Evolutionary conservation across 2,113 vertebrate genomes (phyloP).

Genomic region (Melanerpes formicivorus): DNA sequence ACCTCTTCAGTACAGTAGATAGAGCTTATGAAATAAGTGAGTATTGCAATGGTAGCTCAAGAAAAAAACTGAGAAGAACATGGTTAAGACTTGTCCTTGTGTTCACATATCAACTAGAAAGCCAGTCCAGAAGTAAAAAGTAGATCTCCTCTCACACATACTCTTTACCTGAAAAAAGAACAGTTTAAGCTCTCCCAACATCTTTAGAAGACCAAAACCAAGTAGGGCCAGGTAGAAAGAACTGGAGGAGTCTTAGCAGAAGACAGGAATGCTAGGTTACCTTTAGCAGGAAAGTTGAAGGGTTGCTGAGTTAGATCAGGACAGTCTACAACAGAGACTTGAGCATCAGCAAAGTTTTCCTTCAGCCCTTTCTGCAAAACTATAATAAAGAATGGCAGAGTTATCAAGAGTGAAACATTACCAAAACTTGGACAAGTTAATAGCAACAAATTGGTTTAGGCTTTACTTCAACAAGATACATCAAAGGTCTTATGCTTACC

Average conservation of each 20-base stretch:
- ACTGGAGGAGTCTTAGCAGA: background rate
- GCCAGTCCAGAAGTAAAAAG: background rate
- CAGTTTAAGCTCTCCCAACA: background rate
- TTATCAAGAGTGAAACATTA: background rate
- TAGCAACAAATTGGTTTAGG: background rate
- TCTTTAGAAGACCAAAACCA: background rate
- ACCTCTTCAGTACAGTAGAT: background rate
- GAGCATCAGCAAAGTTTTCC: conserved; percentile 89
- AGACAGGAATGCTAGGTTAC: conserved; percentile 68
- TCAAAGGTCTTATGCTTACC: background rate
- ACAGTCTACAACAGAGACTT: conserved; percentile 90
- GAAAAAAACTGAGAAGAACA: background rate
- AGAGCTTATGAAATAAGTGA: background rate
- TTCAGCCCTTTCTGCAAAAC: conserved; percentile 88
- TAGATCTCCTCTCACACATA: background rate
- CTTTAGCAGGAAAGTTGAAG: conserved; percentile 91
- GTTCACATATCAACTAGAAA: background rate
- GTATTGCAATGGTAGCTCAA: background rate
- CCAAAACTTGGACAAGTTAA: background rate
- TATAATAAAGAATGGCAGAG: conserved; percentile 55
- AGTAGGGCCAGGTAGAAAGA: background rate
- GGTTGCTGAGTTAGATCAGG: conserved; percentile 92
- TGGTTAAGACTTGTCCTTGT: background rate
- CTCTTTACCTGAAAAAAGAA: background rate
- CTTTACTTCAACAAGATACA: background rate